Conservation (phyloP, 1,140 invertebrate species). For the Drosophila nasuta region DNA sequence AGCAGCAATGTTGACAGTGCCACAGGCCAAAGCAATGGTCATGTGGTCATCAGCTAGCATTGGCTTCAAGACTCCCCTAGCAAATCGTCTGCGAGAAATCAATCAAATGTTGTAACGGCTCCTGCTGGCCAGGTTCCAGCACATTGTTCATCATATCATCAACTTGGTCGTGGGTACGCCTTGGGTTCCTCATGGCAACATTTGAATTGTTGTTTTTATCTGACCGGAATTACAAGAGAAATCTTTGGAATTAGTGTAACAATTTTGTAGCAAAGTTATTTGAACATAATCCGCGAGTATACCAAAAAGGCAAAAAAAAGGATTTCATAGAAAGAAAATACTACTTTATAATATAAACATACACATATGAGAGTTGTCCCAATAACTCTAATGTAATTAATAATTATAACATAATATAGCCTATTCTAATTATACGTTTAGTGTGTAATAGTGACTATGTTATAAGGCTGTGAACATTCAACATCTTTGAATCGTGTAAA, state of each 20-base stretch:
- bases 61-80: constrained; percentile 35
- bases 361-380: constrained; percentile 7
- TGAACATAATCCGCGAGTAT: constrained; percentile 27
- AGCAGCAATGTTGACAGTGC: constrained; percentile 60
- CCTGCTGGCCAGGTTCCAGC: background rate
- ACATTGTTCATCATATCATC: constrained; percentile 23
- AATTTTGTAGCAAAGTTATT: constrained; percentile 43
- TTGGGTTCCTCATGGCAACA: background rate
- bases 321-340: constrained; percentile 32
- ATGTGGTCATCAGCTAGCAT: constrained; percentile 79
- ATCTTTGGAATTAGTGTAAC: constrained; percentile 67
- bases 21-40: constrained; percentile 36
- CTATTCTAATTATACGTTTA: constrained; percentile 29
- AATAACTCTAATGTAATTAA: constrained; percentile 7
- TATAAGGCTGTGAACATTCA: constrained; percentile 69
- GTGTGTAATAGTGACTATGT: constrained; percentile 35
- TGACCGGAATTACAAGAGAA: constrained; percentile 18
- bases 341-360: background rate
- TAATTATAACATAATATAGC: constrained; percentile 20
- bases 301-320: constrained; percentile 55
- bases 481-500: constrained; percentile 24
- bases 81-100: constrained; percentile 46
- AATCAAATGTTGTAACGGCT: constrained; percentile 38
- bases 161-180: constrained; percentile 1
- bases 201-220: constrained; percentile 3